Evolutionary conservation across 2,888 invertebrate species (phyloP).

Genomic region (Lamproptera curius): DNA sequence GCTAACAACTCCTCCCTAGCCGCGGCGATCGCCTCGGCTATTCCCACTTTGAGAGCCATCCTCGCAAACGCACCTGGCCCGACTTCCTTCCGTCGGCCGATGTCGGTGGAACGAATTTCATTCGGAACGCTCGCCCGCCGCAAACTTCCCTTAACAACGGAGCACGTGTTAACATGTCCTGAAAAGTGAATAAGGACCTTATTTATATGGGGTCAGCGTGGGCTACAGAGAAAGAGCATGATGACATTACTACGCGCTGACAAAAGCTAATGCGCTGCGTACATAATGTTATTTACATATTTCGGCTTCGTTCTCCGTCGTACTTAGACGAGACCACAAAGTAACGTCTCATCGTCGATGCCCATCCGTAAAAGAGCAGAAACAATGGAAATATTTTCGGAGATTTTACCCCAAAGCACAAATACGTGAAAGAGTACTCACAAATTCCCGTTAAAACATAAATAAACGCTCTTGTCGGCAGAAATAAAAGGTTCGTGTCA

Average conservation of each 20-base stretch:
- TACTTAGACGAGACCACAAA: no score
- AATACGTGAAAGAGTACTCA: slow-evolving; percentile 3
- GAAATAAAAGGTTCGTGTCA: slow-evolving; percentile 18
- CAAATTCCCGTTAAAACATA: slow-evolving; percentile 10
- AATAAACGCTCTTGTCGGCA: slow-evolving; percentile 20
- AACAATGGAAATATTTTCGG: slow-evolving; percentile 1
- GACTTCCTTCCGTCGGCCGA: slow-evolving; percentile 37
- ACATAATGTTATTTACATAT: slow-evolving; percentile 66
- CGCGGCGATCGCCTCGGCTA: no score
- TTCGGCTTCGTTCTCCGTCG: slow-evolving; percentile 9
- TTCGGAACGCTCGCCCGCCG: slow-evolving; percentile 52
- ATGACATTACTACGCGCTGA: slow-evolving; percentile 64
- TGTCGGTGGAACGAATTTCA: slow-evolving; percentile 71
- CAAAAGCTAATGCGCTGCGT: slow-evolving; percentile 56
- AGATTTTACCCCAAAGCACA: slow-evolving; percentile 2
- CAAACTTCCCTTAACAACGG: slow-evolving; percentile 56
- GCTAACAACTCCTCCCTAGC: no score
- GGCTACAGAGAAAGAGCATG: slow-evolving; percentile 68
- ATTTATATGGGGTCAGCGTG: slow-evolving; percentile 74
- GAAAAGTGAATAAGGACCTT: slow-evolving; percentile 73
- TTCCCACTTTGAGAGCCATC: no score
- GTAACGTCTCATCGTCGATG: background rate
- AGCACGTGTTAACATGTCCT: slow-evolving; percentile 72
- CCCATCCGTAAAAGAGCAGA: background rate
- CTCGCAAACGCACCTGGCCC: slow-evolving; percentile 48